These are phyloP conservation scores for Drosophila punjabiensis DNA, from an alignment of 1,140 invertebrate genomes.

Conservation along the genomic window DNA sequence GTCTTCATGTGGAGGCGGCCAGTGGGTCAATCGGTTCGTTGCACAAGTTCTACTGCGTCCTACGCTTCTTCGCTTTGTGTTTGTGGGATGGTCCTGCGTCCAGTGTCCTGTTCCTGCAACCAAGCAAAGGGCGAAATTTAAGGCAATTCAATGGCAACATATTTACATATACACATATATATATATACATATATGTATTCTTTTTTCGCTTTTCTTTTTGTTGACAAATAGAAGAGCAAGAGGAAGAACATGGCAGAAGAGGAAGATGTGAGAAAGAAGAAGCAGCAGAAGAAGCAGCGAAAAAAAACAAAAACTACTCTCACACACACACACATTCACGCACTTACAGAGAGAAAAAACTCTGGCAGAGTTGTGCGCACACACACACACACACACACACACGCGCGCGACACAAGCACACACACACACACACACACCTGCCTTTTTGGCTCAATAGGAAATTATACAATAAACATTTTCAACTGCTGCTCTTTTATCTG, in stretches of 20 bases:
- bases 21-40: conserved; percentile 48
- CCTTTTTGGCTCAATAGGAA: conserved; percentile 36
- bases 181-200: not conserved
- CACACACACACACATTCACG: conserved; percentile 25
- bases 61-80: not conserved
- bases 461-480: conserved; percentile 79
- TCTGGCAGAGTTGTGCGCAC: conserved; percentile 18
- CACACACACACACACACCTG: conserved; percentile 23
- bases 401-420: conserved; percentile 1
- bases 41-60: conserved; percentile 20
- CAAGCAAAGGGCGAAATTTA: conserved; percentile 13
- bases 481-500: conserved; percentile 35
- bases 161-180: not conserved
- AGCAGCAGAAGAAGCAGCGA: conserved; percentile 6
- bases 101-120: conserved; percentile 29
- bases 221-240: conserved; percentile 66
- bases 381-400: conserved; percentile 8
- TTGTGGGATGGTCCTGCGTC: not conserved
- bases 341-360: conserved; percentile 13
- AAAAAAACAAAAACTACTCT: conserved; percentile 65
- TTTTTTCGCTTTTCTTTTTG: conserved; percentile 47
- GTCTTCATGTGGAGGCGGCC: conserved; percentile 67
- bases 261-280: conserved; percentile 9
- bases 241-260: conserved; percentile 26
- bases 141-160: not conserved